A percentile compares a stretch with the other conserved stretches of the same genome.
phyloP scores from a whole-genome alignment of 2,797 vertebrate species.

The Neosalanx taihuensis region DNA sequence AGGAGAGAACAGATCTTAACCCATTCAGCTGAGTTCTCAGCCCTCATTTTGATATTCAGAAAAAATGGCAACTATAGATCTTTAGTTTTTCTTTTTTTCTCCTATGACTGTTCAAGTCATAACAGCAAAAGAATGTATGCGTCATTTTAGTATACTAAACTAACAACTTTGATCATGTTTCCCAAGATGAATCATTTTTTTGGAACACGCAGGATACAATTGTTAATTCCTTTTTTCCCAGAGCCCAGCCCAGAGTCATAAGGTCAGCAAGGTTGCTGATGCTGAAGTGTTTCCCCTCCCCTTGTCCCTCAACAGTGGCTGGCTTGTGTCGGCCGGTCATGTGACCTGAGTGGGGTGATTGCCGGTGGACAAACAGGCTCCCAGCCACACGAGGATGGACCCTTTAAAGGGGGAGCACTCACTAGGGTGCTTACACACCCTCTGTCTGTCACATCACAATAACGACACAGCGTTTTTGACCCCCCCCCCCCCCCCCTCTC shows the following conservation, averaged over 20 bases:
- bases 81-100: neutral
- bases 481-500: constrained; percentile 1
- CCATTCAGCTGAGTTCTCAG: neutral
- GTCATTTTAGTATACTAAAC: neutral
- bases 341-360: constrained; percentile 58
- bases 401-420: constrained; percentile 25
- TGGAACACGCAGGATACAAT: neutral
- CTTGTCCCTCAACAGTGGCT: constrained; percentile 23
- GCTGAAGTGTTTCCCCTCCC: constrained; percentile 46
- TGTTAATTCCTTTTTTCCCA: constrained; percentile 34
- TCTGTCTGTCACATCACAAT: neutral
- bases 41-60: neutral
- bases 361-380: constrained; percentile 43
- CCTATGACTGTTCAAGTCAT: neutral
- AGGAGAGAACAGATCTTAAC: constrained; percentile 16
- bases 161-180: neutral
- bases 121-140: neutral
- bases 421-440: constrained; percentile 23
- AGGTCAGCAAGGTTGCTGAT: constrained; percentile 63
- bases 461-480: neutral
- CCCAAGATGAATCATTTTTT: neutral
- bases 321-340: constrained; percentile 31
- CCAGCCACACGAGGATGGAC: constrained; percentile 29
- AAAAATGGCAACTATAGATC: neutral
- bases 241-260: constrained; percentile 36